phyloP scores from a whole-genome alignment of 2,113 vertebrate genomes.

The Phaethornis superciliosus region DNA sequence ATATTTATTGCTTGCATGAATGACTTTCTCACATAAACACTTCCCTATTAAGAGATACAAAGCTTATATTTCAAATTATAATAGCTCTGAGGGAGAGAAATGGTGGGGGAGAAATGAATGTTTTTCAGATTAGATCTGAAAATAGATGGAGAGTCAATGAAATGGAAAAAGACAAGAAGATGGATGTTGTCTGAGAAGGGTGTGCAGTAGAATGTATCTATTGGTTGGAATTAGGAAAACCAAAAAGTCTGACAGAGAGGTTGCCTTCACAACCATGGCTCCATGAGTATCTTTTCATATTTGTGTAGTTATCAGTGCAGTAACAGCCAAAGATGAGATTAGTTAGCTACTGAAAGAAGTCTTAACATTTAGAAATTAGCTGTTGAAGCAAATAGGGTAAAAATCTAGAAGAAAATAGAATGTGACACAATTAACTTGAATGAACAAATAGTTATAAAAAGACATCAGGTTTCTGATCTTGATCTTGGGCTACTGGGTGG shows the following conservation, averaged over 20 bases:
- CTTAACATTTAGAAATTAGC: background rate
- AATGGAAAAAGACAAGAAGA: background rate
- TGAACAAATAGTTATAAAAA: too few relatives aligned
- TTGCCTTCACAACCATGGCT: background rate
- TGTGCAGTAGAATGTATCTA: background rate
- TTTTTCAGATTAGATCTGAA: background rate
- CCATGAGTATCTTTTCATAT: background rate
- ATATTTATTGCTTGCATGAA: slow-evolving; percentile 8
- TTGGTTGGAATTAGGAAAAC: background rate
- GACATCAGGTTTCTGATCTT: background rate
- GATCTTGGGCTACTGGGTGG: background rate
- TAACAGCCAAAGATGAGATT: background rate
- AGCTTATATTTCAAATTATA: background rate
- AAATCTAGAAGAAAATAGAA: too few relatives aligned
- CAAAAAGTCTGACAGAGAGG: background rate
- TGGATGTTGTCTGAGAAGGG: background rate
- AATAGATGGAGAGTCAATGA: slow-evolving; percentile 2
- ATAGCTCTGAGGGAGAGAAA: background rate
- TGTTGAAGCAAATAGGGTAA: too few relatives aligned
- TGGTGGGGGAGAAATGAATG: background rate
- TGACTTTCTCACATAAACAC: background rate
- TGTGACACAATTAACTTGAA: too few relatives aligned
- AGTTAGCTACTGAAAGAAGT: background rate
- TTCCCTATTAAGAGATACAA: background rate
- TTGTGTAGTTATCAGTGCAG: background rate